Base-by-base conservation (phyloP, 1,140 invertebrate species). In the Paracyclopina nana region DNA sequence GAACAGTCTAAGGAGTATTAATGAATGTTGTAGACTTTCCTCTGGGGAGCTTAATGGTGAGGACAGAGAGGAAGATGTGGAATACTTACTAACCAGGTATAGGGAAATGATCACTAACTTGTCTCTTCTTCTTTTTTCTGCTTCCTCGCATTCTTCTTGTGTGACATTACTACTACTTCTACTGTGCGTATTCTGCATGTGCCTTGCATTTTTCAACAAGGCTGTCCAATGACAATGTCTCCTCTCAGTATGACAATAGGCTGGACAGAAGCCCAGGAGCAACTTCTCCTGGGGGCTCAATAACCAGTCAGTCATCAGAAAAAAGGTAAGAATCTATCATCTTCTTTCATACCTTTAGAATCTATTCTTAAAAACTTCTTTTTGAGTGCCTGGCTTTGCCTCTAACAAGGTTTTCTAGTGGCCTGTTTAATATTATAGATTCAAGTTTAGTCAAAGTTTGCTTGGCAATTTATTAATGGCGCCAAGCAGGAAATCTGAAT, bases 141-240 rank as follows among this genome's bases (percentile, higher is more conserved):
- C n/a, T 38, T 2, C 34, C 29, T 31, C 9, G 29, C 29, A 14
- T 31, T 31, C 29, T 31, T 14, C 29, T 31, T 14, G 29, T 31
- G 9, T 31, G 29, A 31, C 14, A 9, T 14, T 14, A 9, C 29
- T 31, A 8, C 29, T 9, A 31, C 8, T 31, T 14, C 14, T 14
- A 31, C 29, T 8, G 29, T 31, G 8, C 14, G 8, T 31, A 31
- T 31, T 14, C 8, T 14, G 8, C 14, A 14, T 14, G 8, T 31
- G 29, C 29, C 29, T 31, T 31, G 29, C 29, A 31, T 31, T 31
- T 14, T 8, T 31, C 14, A 14, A 9, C 8, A 31, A 31, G 29
- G 14, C 29, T 46, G 9, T 46, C 44, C 8, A 34, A 3, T 48
- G 6, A 30, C 22, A 48, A 40, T 40, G 6, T 48, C 46, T 27